Conservation (phyloP, 2,113 vertebrate species). For the Cervus canadensis region DNA sequence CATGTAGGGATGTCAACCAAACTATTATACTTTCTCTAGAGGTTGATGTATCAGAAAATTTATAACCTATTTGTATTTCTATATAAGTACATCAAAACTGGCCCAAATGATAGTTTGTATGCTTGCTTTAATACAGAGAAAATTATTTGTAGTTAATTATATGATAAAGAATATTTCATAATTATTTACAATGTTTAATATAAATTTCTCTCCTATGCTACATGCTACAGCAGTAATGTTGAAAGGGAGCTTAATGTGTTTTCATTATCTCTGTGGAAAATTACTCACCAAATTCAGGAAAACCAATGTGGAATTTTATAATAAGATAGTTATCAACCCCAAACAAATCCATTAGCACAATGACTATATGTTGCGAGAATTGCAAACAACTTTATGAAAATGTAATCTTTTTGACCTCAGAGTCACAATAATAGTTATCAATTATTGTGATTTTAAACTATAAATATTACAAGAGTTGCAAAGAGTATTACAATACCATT, state of each 20-base stretch:
- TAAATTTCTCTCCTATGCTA: not conserved
- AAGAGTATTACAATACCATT: not conserved
- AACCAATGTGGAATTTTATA: not conserved
- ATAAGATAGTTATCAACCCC: not conserved
- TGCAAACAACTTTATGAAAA: not conserved
- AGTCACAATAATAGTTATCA: not conserved
- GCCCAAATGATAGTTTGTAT: not conserved
- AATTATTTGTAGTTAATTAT: conserved; percentile 24
- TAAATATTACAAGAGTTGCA: conserved; percentile 4
- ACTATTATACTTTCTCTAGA: not conserved
- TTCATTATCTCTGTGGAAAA: not conserved
- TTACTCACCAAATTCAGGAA: not conserved
- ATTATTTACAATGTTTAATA: conserved; percentile 17
- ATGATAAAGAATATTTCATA: not conserved
- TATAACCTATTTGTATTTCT: not conserved
- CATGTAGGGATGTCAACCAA: not conserved
- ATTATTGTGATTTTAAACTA: not conserved
- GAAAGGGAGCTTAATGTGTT: not conserved
- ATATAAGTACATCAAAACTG: not conserved
- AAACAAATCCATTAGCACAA: not conserved
- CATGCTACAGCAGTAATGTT: not conserved
- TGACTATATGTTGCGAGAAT: not conserved
- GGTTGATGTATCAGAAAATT: not conserved
- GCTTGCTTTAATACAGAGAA: conserved; percentile 7
- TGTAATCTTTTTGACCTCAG: not conserved